A percentile compares a stretch with the other conserved stretches of the same genome.
phyloP scores from a whole-genome alignment of 2,888 invertebrate genomes.

The Torymus tubicola region DNA sequence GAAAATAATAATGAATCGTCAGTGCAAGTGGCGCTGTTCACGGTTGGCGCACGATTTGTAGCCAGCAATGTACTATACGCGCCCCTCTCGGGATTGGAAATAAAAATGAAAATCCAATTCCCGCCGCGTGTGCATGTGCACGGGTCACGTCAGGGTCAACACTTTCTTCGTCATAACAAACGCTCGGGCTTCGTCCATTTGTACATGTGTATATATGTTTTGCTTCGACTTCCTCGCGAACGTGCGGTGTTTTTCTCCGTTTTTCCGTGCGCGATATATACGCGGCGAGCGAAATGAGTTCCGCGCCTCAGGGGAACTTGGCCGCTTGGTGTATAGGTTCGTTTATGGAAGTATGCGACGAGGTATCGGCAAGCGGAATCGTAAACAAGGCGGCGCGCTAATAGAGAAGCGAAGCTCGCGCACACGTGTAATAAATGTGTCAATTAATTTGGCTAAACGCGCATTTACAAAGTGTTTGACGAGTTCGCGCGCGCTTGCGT shows the following conservation, averaged over 20 bases:
- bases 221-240: background rate
- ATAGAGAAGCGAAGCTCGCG: background rate
- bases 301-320: background rate
- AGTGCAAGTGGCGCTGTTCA: slow-evolving; percentile 47
- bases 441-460: slow-evolving; percentile 22
- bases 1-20: slow-evolving; percentile 60
- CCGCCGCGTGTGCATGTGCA: slow-evolving; percentile 18
- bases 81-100: background rate
- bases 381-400: background rate
- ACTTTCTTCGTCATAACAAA: slow-evolving; percentile 47
- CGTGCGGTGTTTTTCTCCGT: background rate
- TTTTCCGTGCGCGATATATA: slow-evolving; percentile 15
- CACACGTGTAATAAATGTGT: slow-evolving; percentile 23
- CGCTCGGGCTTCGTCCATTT: background rate
- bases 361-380: slow-evolving; percentile 14
- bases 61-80: background rate
- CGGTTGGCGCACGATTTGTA: background rate
- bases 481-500: no score
- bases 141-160: slow-evolving; percentile 36
- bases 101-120: slow-evolving; percentile 55
- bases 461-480: no score
- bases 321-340: no score
- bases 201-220: background rate
- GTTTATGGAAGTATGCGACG: background rate
- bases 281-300: slow-evolving; percentile 7